Base-by-base conservation (phyloP, 2,888 invertebrate genomes). In the Nasonovia ribisnigri region DNA sequence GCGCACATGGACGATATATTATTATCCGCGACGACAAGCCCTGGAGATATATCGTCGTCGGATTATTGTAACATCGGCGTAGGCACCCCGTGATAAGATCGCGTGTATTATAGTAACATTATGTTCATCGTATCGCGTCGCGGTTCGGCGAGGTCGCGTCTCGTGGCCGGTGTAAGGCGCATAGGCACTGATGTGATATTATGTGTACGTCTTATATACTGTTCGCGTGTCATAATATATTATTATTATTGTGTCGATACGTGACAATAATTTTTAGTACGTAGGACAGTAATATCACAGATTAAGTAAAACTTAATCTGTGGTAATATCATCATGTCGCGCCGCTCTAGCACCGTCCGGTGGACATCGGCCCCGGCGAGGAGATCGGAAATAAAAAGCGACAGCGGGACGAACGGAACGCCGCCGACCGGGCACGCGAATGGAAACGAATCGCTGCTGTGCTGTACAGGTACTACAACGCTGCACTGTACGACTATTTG, bases 61-160 rank as follows among this genome's bases (percentile, higher is more conserved):
- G 77, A n/a, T 90, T 46, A n/a, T 67, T 90, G 90, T 90, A 54
- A 90, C 90, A 46, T 67, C 90, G 46, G 60, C 36, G 46, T 46
- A 46, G 20, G 42, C n/a, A 36, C 36, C 77, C 36, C 20, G 77
- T 36, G 77, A 77, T 77, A 60, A 46, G 16, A 86, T 86, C 86
- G 43, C 26, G 43, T 13, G 13, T 86, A 13, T 86, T 24, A 46
- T 46, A 46, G 10, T 46, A 48, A 51, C 5, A 20, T 54, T 48
- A 29, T 13, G 90, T 67, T 90, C 67, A 48, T 90, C 90, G 90
- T 89, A 60, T 60, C 43, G 5, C 77, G 24, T 77, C 77, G 16
- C 77, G 36, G 77, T 20, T 36, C 20, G 2, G n/a, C 0, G 20
- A 36, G 36, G 36, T 77, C 20, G 3, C n/a, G 36, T 77, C 77